phyloP scores from a whole-genome alignment of 2,888 invertebrate genomes.

The Pyrochroa serraticornis region DNA sequence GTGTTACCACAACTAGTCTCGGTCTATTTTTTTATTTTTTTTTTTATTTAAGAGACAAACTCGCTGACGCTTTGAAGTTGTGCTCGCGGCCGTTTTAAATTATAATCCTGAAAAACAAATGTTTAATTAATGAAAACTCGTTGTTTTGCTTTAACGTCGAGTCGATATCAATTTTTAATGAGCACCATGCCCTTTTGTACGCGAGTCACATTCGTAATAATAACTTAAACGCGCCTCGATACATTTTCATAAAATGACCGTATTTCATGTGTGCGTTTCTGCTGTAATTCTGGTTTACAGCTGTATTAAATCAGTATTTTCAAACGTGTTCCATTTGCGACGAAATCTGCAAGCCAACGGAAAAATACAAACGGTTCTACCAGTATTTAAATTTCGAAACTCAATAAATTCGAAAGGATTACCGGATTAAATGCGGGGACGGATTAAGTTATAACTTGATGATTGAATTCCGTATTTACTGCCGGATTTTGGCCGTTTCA shows the following conservation, averaged over 20 bases:
- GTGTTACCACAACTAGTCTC: slow-evolving; percentile 14
- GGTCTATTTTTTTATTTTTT: slow-evolving; percentile 14
- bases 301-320: slow-evolving; percentile 38
- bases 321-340: slow-evolving; percentile 26
- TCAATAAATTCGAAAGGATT: slow-evolving; percentile 36
- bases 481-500: slow-evolving; percentile 20
- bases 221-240: slow-evolving; percentile 31
- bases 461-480: slow-evolving; percentile 28
- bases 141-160: slow-evolving; percentile 12
- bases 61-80: slow-evolving; percentile 8
- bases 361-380: slow-evolving; percentile 26
- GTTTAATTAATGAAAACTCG: slow-evolving; percentile 38
- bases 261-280: slow-evolving; percentile 33
- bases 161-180: slow-evolving; percentile 33
- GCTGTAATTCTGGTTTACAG: slow-evolving; percentile 35
- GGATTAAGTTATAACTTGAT: slow-evolving; percentile 31
- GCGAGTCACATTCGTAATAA: slow-evolving; percentile 23
- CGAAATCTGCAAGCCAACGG: slow-evolving; percentile 25
- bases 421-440: slow-evolving; percentile 1
- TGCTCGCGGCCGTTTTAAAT: slow-evolving; percentile 33
- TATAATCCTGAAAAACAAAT: slow-evolving; percentile 37
- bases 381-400: slow-evolving; percentile 33
- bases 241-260: slow-evolving; percentile 36
- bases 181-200: slow-evolving; percentile 16
- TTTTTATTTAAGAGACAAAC: too few species aligned